These are phyloP conservation scores for Borostomias antarcticus DNA, from an alignment of 2,797 vertebrate species.

Conservation along the genomic window DNA sequence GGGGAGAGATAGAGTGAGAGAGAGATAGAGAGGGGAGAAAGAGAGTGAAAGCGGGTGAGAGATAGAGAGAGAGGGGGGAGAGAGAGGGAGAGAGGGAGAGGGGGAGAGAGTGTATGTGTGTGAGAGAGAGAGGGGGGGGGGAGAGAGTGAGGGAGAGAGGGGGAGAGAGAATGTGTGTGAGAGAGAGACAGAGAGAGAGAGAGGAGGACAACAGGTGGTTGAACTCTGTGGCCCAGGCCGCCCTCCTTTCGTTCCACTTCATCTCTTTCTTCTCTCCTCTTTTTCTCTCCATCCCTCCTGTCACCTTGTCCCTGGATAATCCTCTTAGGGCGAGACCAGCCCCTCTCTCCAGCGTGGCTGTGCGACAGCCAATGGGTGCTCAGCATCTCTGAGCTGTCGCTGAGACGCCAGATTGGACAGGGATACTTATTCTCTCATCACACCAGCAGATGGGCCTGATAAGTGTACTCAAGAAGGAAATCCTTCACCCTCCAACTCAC, in stretches of 20 bases:
- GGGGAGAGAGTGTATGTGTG: neutral
- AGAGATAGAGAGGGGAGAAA: neutral
- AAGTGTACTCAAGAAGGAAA: neutral
- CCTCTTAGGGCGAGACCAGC: constrained; percentile 77
- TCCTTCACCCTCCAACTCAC: neutral
- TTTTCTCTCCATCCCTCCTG: constrained; percentile 70
- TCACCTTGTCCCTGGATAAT: constrained; percentile 76
- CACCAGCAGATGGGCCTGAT: constrained; percentile 37
- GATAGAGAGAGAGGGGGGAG: neutral
- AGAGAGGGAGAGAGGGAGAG: neutral
- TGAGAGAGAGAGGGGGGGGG: neutral
- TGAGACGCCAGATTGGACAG: constrained; percentile 42
- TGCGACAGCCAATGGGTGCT: constrained; percentile 23
- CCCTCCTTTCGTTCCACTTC: constrained; percentile 74
- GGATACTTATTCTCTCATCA: constrained; percentile 47
- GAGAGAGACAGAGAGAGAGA: constrained; percentile 29
- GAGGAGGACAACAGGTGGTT: constrained; percentile 76
- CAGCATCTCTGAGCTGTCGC: constrained; percentile 45
- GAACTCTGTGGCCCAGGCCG: constrained; percentile 64
- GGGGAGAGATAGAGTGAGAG: neutral
- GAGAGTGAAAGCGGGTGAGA: neutral
- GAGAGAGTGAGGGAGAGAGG: constrained; percentile 12
- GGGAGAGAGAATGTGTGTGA: constrained; percentile 6
- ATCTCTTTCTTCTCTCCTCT: constrained; percentile 71
- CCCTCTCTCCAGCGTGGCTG: constrained; percentile 57